Conservation (phyloP, 2,797 vertebrate genomes). For the Takifugu rubripes region DNA sequence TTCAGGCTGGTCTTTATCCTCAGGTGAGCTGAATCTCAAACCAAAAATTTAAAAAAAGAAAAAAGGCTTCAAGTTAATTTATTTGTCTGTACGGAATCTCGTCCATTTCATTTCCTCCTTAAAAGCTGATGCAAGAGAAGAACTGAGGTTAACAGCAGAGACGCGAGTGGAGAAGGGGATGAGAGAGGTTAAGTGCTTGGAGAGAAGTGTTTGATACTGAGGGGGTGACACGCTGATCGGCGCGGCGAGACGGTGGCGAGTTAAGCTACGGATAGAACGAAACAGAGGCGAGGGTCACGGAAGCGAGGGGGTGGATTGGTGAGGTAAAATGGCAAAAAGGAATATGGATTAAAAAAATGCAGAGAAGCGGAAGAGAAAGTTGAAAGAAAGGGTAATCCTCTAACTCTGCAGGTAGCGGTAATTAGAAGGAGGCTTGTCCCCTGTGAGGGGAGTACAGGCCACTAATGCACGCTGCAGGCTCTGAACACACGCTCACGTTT, state of each 20-base stretch:
- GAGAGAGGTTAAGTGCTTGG: slow-evolving; percentile 32
- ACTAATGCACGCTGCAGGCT: slow-evolving; percentile 31
- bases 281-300: slow-evolving; percentile 27
- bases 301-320: slow-evolving; percentile 7
- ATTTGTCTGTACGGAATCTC: background rate
- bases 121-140: background rate
- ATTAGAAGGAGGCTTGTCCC: slow-evolving; percentile 57
- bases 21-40: too few species aligned
- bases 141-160: background rate
- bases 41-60: too few species aligned
- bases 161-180: slow-evolving; percentile 3
- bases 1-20: too few species aligned
- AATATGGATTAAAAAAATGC: slow-evolving; percentile 33
- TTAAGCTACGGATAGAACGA: slow-evolving; percentile 15
- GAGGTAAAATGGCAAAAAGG: slow-evolving; percentile 22
- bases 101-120: background rate
- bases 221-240: slow-evolving; percentile 5
- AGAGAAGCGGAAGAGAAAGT: slow-evolving; percentile 25
- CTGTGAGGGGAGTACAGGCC: slow-evolving; percentile 44
- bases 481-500: slow-evolving; percentile 10
- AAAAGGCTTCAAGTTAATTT: too few species aligned
- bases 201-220: slow-evolving; percentile 30
- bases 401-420: slow-evolving; percentile 45
- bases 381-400: slow-evolving; percentile 58
- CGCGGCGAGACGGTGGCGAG: slow-evolving; percentile 21